Evolutionary conservation across 2,888 invertebrate genomes (phyloP).

Genomic region (Parelbella ahira): DNA sequence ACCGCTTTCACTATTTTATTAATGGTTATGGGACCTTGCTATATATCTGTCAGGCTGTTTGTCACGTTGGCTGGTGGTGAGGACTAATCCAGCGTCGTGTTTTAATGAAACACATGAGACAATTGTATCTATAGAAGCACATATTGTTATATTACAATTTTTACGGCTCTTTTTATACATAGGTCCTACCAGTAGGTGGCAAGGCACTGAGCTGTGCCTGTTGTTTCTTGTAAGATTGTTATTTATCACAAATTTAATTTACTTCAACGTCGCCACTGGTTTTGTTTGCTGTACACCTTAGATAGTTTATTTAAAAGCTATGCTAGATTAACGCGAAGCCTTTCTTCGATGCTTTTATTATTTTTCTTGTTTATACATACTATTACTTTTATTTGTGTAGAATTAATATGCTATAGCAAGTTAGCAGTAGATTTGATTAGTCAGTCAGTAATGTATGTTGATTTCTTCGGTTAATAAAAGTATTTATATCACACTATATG

Average conservation of each 20-base stretch:
- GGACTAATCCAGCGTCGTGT: constrained; percentile 17
- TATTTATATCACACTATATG: constrained; percentile 41
- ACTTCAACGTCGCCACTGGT: not conserved
- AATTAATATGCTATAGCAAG: constrained; percentile 4
- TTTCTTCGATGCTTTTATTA: constrained; percentile 56
- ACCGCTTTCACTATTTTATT: constrained; percentile 15
- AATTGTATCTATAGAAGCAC: too few relatives aligned
- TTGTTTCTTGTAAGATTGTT: too few relatives aligned
- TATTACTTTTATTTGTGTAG: constrained; percentile 1
- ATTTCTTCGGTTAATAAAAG: constrained; percentile 42
- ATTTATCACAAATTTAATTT: too few relatives aligned
- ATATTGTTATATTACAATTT: too few relatives aligned
- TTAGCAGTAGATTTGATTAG: constrained; percentile 32
- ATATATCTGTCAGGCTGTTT: constrained; percentile 12
- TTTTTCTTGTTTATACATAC: constrained; percentile 13
- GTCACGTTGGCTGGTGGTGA: constrained; percentile 12
- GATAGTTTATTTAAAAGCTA: too few relatives aligned
- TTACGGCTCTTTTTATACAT: too few relatives aligned
- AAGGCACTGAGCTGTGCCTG: too few relatives aligned
- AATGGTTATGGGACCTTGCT: constrained; percentile 19
- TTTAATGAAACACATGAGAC: too few relatives aligned
- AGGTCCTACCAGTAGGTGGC: too few relatives aligned
- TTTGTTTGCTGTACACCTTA: too few relatives aligned
- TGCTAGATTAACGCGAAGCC: constrained; percentile 51
- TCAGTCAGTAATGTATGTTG: constrained; percentile 36